These are phyloP conservation scores for Zaprionus bogoriensis DNA, from an alignment of 2,888 invertebrate genomes.

Conservation along the genomic window DNA sequence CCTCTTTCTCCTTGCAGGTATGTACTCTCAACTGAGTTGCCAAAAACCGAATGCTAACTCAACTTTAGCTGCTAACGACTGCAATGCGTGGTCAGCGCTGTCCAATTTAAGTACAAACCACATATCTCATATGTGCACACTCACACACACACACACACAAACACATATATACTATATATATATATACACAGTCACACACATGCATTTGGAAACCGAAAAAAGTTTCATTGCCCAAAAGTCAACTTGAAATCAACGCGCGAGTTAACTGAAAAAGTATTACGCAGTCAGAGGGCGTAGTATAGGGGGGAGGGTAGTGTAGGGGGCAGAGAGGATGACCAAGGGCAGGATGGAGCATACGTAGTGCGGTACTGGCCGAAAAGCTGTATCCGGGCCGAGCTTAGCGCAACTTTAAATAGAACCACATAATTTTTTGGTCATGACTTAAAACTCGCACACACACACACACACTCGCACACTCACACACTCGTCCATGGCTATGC, in stretches of 20 bases:
- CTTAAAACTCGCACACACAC: conserved; percentile 45
- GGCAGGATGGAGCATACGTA: not conserved
- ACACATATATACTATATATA: conserved; percentile 1
- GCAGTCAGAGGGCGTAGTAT: conserved; percentile 30
- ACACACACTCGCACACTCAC: conserved; percentile 5
- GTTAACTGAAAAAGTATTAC: conserved; percentile 77
- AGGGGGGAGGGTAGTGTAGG: not conserved
- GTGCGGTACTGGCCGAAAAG: conserved; percentile 13
- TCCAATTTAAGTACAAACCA: conserved; percentile 49
- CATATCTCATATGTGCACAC: conserved; percentile 29
- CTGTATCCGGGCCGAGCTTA: conserved; percentile 42
- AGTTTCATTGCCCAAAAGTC: conserved; percentile 59
- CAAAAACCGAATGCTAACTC: conserved; percentile 28
- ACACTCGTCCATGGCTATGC: conserved; percentile 28
- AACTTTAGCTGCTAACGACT: conserved; percentile 49
- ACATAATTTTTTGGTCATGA: conserved; percentile 75
- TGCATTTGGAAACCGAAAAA: conserved; percentile 26
- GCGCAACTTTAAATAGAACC: conserved; percentile 72
- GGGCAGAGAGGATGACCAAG: not conserved
- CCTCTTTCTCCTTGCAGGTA: conserved; percentile 52
- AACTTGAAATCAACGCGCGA: conserved; percentile 67
- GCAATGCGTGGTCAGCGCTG: conserved; percentile 53
- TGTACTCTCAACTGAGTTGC: conserved; percentile 25
- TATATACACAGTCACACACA: not conserved
- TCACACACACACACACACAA: conserved; percentile 15